Percentiles rank a stretch among this genome's conserved stretches.
These are phyloP conservation scores for Cheilosia vulpina DNA, from an alignment of 2,888 invertebrate genomes.

Conservation along the genomic window DNA sequence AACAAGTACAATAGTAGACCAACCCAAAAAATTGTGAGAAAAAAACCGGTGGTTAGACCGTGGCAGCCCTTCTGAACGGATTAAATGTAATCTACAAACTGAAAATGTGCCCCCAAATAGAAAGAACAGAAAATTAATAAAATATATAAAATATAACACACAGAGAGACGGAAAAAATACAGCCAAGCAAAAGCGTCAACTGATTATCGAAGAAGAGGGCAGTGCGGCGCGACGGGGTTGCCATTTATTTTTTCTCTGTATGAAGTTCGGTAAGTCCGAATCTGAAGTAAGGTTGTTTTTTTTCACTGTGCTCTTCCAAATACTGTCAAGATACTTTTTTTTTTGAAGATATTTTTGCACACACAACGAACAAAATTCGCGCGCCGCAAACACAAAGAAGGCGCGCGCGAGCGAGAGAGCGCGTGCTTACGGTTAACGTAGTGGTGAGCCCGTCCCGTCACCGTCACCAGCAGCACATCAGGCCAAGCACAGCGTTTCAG, in stretches of 20 bases:
- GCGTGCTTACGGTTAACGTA: constrained; percentile 46
- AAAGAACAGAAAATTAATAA: constrained; percentile 75
- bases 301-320: constrained; percentile 45
- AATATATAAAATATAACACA: constrained; percentile 75
- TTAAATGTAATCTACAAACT: constrained; percentile 81
- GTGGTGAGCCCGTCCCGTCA: constrained; percentile 43
- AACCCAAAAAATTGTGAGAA: constrained; percentile 77
- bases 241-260: constrained; percentile 51
- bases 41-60: constrained; percentile 76
- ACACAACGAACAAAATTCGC: constrained; percentile 63
- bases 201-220: constrained; percentile 35
- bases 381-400: constrained; percentile 46
- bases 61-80: constrained; percentile 80
- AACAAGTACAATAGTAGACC: constrained; percentile 71
- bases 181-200: constrained; percentile 66
- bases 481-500: constrained; percentile 19
- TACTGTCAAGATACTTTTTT: constrained; percentile 55
- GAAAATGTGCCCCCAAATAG: constrained; percentile 76
- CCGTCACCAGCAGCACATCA: not conserved
- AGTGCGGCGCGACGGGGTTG: constrained; percentile 33
- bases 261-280: constrained; percentile 61
- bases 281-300: constrained; percentile 35
- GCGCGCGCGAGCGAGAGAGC: constrained; percentile 50
- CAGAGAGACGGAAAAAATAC: constrained; percentile 71
- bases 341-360: constrained; percentile 53